Conservation (phyloP, 1,140 invertebrate species). For the Arion vulgaris region DNA sequence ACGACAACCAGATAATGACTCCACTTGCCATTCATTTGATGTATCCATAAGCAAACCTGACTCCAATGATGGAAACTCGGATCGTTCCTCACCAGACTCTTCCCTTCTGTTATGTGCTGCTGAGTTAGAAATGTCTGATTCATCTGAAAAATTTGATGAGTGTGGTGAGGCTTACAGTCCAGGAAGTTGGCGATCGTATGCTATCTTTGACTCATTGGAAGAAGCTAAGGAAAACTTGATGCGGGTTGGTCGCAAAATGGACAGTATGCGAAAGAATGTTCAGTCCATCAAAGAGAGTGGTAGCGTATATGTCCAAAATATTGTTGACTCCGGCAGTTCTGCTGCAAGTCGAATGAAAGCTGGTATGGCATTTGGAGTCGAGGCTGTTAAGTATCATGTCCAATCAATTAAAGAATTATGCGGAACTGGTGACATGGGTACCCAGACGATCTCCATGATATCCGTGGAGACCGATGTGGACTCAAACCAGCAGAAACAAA, state of each 20-base stretch:
- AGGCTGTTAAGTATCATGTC: slow-evolving; percentile 65
- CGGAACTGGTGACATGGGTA: slow-evolving; percentile 68
- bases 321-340: slow-evolving; percentile 59
- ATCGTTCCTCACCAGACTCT: not conserved
- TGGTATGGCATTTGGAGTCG: slow-evolving; percentile 63
- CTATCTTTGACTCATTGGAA: slow-evolving; percentile 63
- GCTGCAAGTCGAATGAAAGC: slow-evolving; percentile 60
- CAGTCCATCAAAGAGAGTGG: slow-evolving; percentile 61
- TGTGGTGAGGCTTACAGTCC: not conserved
- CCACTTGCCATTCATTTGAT: slow-evolving; percentile 27
- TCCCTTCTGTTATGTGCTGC: not conserved
- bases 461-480: slow-evolving; percentile 66
- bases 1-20: slow-evolving; percentile 33
- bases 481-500: slow-evolving; percentile 49
- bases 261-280: slow-evolving; percentile 61
- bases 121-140: not conserved
- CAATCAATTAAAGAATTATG: slow-evolving; percentile 70
- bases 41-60: not conserved
- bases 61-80: not conserved
- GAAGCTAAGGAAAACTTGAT: slow-evolving; percentile 59
- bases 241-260: slow-evolving; percentile 60
- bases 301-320: slow-evolving; percentile 62
- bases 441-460: slow-evolving; percentile 66
- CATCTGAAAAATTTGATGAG: not conserved
- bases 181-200: slow-evolving; percentile 38